Evolutionary conservation across 1,140 invertebrate species (phyloP), one percentile per base, ranked within the genome.

Genomic region (Platyura marginata): DNA sequence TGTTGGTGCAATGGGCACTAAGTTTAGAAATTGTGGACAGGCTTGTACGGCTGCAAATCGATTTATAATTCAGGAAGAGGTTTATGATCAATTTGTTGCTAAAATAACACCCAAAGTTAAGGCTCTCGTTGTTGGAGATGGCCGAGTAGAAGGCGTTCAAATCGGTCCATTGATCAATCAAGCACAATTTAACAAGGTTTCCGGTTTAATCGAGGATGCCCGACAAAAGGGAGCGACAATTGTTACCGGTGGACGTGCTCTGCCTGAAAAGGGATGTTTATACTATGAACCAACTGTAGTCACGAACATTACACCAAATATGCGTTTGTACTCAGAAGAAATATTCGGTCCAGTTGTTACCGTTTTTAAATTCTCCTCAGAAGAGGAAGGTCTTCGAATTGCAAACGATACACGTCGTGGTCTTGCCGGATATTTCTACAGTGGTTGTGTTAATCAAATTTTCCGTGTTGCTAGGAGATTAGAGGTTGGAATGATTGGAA

Each of bases 11-110:
- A 82, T 98, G 69, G 69, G 73, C 3, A 83, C 84, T 5, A 99
- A 98, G 67, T 98, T 98, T 56, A 73, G 96, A 48, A 93, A 94
- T 59, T 80, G 85, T 57, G 95, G 95, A n/a, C 79, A 97, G 70
- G 92, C 95, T 1, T 99, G 96, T 66, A 79, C 98, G 18, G 88
- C 88, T 48, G 78, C 93, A 0, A 98, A 98, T 63, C 70, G 93
- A 48, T 85, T 98, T 51, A 76, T 95, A 43, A 76, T 98, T 20
- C 90, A 98, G 55, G 75, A 81, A 44, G 68, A 72, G 44, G 63
- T 98, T 38, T 84, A 81, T 61, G 81, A 94, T 49, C 56, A 76
- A 51, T 98, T 97, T 71, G 67, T 96, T 1, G 56, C 69, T 6
- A 75, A 75, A 51, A 67, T 98, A 21, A 66, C 71, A 21, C 59